Evolutionary conservation across 2,113 vertebrate genomes (phyloP).

Genomic region (Podarcis raffonei): DNA sequence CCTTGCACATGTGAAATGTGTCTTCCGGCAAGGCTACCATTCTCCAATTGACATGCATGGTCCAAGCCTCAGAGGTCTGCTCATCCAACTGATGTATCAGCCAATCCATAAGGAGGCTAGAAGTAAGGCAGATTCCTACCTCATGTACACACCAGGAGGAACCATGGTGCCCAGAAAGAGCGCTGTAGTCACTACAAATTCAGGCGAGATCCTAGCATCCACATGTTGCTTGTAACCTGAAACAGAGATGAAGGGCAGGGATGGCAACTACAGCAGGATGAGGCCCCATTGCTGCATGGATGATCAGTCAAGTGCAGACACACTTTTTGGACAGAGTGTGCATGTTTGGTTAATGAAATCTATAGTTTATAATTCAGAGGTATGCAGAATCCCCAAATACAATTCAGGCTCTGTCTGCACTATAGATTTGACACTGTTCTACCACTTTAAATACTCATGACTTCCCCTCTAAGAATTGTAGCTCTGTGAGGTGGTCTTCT

Average conservation of each 20-base stretch:
- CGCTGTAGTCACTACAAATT: constrained; percentile 75
- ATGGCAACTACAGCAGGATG: neutral
- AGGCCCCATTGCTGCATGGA: neutral
- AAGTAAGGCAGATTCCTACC: constrained; percentile 66
- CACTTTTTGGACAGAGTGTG: too few relatives aligned
- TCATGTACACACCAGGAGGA: constrained; percentile 88
- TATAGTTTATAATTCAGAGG: neutral
- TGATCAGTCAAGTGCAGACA: neutral
- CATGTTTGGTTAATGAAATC: neutral
- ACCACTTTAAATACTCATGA: too few relatives aligned
- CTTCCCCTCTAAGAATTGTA: too few relatives aligned
- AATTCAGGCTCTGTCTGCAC: neutral
- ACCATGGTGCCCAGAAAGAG: constrained; percentile 83
- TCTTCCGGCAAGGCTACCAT: neutral
- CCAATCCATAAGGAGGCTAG: too few relatives aligned
- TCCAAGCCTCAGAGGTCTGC: neutral
- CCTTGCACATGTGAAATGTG: neutral
- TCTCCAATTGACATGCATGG: neutral
- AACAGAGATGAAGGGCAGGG: neutral
- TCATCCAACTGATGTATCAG: neutral
- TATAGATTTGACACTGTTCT: too few relatives aligned
- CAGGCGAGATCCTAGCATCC: constrained; percentile 81
- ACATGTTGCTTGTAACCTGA: constrained; percentile 85
- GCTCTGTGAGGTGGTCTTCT: too few relatives aligned
- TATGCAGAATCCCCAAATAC: neutral